These are phyloP conservation scores for Sinella curviseta DNA, from an alignment of 1,140 invertebrate species.

Conservation along the genomic window DNA sequence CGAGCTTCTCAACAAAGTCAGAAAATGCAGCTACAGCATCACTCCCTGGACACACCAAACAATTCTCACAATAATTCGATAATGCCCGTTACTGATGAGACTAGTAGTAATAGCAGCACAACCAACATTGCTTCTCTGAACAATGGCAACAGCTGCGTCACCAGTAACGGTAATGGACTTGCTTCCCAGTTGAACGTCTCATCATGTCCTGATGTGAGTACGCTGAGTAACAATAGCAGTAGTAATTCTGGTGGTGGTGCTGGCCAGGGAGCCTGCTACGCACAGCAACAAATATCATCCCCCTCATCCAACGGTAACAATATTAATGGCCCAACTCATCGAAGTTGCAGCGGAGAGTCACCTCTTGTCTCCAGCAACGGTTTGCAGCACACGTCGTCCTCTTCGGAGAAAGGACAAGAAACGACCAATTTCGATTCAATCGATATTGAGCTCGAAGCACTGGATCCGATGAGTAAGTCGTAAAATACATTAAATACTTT, in stretches of 20 bases:
- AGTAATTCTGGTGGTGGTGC: background rate
- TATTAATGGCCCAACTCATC: background rate
- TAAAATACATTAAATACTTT: background rate
- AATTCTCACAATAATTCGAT: background rate
- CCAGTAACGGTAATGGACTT: slow-evolving; percentile 7
- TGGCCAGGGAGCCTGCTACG: slow-evolving; percentile 1
- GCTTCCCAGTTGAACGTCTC: slow-evolving; percentile 6
- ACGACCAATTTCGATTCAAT: slow-evolving; percentile 45
- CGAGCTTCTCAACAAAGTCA: slow-evolving; percentile 56
- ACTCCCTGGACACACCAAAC: slow-evolving; percentile 52
- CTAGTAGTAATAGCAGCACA: background rate
- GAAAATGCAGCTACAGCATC: slow-evolving; percentile 20
- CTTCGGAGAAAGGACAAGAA: slow-evolving; percentile 29
- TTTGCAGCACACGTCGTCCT: background rate
- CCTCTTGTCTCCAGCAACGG: background rate
- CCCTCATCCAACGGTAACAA: background rate
- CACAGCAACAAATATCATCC: background rate
- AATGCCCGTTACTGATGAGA: background rate
- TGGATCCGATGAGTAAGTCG: slow-evolving; percentile 61
- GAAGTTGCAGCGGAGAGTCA: background rate
- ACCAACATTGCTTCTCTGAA: background rate
- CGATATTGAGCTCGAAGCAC: slow-evolving; percentile 62
- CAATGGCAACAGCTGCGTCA: slow-evolving; percentile 29
- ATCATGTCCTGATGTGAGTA: slow-evolving; percentile 16
- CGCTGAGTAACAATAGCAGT: background rate